A percentile compares a stretch with the other conserved stretches of the same genome.
phyloP scores from a whole-genome alignment of 2,888 invertebrate genomes.

The Sclerodermus sp. region DNA sequence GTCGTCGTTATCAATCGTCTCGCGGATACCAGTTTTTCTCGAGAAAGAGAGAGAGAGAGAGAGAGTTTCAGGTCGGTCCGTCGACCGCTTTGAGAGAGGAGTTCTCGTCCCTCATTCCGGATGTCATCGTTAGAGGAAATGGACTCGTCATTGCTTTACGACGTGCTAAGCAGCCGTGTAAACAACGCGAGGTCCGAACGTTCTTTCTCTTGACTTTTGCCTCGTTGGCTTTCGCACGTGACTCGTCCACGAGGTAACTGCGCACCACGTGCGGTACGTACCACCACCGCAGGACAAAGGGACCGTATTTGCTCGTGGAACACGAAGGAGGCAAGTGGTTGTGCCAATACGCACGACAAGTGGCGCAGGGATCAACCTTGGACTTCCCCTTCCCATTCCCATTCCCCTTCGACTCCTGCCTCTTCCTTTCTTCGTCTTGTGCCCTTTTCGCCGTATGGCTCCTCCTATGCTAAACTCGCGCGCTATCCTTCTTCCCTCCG shows the following conservation, averaged over 20 bases:
- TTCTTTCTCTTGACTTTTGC: constrained; percentile 10
- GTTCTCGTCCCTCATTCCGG: no score
- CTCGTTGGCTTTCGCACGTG: constrained; percentile 24
- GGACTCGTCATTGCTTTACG: constrained; percentile 37
- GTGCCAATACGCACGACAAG: constrained; percentile 25
- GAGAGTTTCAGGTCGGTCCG: no score
- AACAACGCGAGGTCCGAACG: constrained; percentile 18
- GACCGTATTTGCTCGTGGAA: constrained; percentile 15
- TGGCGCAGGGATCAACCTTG: constrained; percentile 34
- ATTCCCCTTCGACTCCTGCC: background rate
- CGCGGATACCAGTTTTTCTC: no score
- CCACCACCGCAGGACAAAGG: constrained; percentile 4
- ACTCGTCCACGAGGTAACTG: constrained; percentile 12
- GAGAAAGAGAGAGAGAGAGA: no score
- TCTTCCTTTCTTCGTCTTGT: background rate
- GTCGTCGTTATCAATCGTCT: no score
- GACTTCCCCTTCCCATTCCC: background rate
- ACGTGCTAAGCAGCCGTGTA: constrained; percentile 33
- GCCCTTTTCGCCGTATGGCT: no score
- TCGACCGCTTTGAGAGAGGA: no score
- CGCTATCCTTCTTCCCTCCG: no score
- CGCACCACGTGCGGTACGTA: constrained; percentile 22
- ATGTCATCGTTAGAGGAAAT: constrained; percentile 28
- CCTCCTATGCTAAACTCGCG: no score
- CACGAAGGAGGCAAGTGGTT: constrained; percentile 26